Conservation (phyloP, 2,797 vertebrate species). For the Manis crassicaudata region DNA sequence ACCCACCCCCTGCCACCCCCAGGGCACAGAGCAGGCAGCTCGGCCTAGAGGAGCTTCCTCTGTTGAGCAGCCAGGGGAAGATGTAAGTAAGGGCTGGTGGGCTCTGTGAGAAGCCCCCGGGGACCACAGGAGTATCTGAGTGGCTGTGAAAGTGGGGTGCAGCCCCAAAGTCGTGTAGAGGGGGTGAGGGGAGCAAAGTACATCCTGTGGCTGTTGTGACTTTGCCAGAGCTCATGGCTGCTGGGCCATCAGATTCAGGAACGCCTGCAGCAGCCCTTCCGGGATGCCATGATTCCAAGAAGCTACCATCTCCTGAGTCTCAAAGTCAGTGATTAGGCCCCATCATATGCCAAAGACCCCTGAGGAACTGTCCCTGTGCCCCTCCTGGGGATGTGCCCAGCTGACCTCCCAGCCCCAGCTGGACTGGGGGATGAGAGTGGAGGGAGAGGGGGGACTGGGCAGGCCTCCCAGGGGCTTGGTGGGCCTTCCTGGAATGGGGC, state of each 20-base stretch:
- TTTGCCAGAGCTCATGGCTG: fast-evolving
- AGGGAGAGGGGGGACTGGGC: background rate
- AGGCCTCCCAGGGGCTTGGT: fast-evolving
- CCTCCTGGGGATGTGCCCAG: background rate
- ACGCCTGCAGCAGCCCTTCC: background rate
- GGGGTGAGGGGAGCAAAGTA: fast-evolving
- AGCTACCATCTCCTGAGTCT: background rate
- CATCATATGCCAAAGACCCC: background rate
- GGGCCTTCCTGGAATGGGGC: conserved; percentile 29
- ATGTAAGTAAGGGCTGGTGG: fast-evolving
- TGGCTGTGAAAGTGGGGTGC: background rate
- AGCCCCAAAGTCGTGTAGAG: fast-evolving
- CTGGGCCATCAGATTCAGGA: background rate
- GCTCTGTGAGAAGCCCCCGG: background rate
- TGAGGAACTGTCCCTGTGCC: background rate
- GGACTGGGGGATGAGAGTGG: background rate
- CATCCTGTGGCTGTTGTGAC: background rate
- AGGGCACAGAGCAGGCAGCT: background rate
- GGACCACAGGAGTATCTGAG: background rate
- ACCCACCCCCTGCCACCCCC: no score
- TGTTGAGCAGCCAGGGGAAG: fast-evolving
- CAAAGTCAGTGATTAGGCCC: background rate
- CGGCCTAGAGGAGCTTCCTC: background rate
- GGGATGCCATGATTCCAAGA: background rate
- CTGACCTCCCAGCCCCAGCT: fast-evolving